Evolutionary conservation across 2,113 vertebrate species (phyloP).

Genomic region (Catharus fuscescens): DNA sequence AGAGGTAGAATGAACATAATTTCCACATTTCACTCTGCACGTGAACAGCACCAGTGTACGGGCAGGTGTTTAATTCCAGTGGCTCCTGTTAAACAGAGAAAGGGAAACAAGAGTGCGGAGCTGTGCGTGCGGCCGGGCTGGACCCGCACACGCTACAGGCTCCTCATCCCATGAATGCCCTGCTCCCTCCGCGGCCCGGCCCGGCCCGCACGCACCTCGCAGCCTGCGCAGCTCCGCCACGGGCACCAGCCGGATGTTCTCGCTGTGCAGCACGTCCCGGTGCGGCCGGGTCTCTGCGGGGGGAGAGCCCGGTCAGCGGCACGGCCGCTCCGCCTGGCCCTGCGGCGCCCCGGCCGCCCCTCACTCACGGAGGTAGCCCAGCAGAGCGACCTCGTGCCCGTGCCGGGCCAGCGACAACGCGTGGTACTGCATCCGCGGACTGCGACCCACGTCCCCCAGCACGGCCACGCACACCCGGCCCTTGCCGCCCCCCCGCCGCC

Average conservation of each 20-base stretch:
- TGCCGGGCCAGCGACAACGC: slow-evolving; percentile 80
- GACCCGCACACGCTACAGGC: not conserved
- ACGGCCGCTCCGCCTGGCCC: not conserved
- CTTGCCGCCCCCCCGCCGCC: slow-evolving; percentile 28
- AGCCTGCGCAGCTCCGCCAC: slow-evolving; percentile 80
- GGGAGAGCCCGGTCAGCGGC: not conserved
- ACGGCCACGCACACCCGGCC: slow-evolving; percentile 84
- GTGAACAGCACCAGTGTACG: not conserved
- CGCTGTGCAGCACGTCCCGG: slow-evolving; percentile 76
- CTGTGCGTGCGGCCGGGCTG: not conserved
- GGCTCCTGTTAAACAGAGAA: not conserved
- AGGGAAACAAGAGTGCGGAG: rapidly evolving
- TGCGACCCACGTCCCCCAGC: slow-evolving; percentile 92
- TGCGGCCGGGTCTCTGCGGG: slow-evolving; percentile 70
- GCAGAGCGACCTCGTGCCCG: slow-evolving; percentile 80
- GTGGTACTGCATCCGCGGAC: slow-evolving; percentile 97
- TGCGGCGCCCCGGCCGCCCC: not conserved
- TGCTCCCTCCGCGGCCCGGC: not conserved
- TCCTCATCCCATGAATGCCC: rapidly evolving
- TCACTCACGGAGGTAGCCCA: slow-evolving; percentile 86
- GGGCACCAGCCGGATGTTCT: slow-evolving; percentile 77
- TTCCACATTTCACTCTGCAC: not conserved
- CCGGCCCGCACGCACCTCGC: slow-evolving; percentile 71
- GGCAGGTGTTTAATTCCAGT: not conserved
- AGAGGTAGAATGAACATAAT: not conserved